A percentile compares a stretch with the other conserved stretches of the same genome.
Conservation (phyloP, 2,113 vertebrate species). For the Pseudolaguvia tuberculata region DNA sequence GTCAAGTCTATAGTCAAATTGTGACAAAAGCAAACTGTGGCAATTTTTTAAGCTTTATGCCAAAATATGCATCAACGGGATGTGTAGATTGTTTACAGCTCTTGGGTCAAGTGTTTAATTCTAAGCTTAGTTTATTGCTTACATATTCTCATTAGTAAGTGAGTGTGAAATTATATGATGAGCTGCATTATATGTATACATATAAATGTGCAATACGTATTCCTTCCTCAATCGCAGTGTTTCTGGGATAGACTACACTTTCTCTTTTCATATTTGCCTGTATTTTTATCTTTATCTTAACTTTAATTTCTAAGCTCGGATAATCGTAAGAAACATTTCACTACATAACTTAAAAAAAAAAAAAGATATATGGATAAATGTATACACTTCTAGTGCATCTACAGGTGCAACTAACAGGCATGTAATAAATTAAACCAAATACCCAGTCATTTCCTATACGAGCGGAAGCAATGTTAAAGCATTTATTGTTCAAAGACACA, state of each 20-base stretch:
- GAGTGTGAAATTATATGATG: background rate
- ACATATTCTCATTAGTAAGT: background rate
- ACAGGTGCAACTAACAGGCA: too few relatives aligned
- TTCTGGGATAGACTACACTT: background rate
- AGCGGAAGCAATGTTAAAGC: background rate
- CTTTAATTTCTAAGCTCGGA: too few relatives aligned
- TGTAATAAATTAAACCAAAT: background rate
- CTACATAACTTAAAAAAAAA: too few relatives aligned
- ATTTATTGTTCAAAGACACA: background rate
- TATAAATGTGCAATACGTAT: background rate
- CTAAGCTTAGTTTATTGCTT: background rate
- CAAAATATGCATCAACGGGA: background rate
- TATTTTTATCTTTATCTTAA: too few relatives aligned
- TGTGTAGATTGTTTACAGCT: too few relatives aligned
- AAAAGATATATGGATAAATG: too few relatives aligned
- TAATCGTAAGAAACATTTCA: too few relatives aligned
- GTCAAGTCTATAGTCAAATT: background rate
- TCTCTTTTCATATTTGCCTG: background rate
- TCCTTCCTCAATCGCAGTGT: background rate
- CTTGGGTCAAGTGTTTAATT: background rate
- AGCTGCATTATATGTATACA: background rate
- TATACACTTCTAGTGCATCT: too few relatives aligned
- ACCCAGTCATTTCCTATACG: background rate
- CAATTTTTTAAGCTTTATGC: background rate
- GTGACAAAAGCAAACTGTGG: slow-evolving; percentile 48